Evolutionary conservation across 2,888 invertebrate species (phyloP).

Genomic region (Hesperia comma): DNA sequence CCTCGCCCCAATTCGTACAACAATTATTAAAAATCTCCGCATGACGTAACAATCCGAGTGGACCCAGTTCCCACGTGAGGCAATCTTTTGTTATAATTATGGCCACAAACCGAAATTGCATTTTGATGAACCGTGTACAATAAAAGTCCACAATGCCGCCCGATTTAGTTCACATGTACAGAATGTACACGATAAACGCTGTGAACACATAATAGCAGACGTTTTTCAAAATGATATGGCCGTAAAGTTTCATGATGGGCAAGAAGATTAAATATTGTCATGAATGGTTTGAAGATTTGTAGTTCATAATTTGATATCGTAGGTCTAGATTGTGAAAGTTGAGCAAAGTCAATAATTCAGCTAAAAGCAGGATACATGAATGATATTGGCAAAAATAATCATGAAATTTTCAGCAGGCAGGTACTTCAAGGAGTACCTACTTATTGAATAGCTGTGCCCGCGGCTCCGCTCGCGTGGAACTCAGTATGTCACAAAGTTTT

Average conservation of each 20-base stretch:
- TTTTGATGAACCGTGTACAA: slow-evolving; percentile 36
- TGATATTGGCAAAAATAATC: no score
- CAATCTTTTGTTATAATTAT: slow-evolving; percentile 33
- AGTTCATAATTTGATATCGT: background rate
- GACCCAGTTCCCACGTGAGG: slow-evolving; percentile 35
- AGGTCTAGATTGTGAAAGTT: no score
- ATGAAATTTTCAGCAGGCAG: no score
- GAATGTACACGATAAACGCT: slow-evolving; percentile 16
- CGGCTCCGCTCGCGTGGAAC: no score
- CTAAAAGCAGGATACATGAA: no score
- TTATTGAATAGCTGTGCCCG: no score
- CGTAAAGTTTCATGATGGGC: slow-evolving; percentile 9
- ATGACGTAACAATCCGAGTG: slow-evolving; percentile 19
- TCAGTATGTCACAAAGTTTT: no score
- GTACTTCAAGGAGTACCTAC: no score
- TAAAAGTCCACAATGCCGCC: slow-evolving; percentile 31
- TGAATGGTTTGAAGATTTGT: slow-evolving; percentile 2
- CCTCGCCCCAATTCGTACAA: slow-evolving; percentile 20
- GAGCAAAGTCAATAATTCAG: no score
- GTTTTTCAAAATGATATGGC: slow-evolving; percentile 18
- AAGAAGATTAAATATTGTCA: background rate
- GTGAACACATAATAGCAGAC: slow-evolving; percentile 6
- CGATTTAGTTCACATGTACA: slow-evolving; percentile 30
- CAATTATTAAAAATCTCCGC: slow-evolving; percentile 17
- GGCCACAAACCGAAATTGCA: slow-evolving; percentile 34